Evolutionary conservation across 2,797 vertebrate species (phyloP), one percentile per base, ranked within the genome.

Genomic region (Gorsachius magnificus): DNA sequence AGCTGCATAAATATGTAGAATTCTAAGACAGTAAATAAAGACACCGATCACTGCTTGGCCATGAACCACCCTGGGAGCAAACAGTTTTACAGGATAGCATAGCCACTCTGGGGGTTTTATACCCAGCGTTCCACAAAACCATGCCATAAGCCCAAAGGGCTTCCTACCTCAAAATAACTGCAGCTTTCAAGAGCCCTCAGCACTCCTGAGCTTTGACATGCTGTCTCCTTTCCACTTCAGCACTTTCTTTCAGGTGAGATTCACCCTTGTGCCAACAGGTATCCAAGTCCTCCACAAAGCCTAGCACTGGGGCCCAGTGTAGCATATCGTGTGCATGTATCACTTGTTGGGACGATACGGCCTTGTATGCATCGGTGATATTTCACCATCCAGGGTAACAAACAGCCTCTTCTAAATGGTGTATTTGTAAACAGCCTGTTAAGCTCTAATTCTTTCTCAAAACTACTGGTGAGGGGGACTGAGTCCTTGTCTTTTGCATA

Each of bases 1-100:
- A 58, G 96, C 93, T 95, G 91, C 93, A 65, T 94, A 98, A 97
- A 97, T 93, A 64, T 95, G 96, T 57, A 97, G 97, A 90, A 98
- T 98, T 97, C 95, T 97, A 96, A 97, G 93, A 97, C 72, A 95
- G 89, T 6, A 97, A 94, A 95, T 83, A 96, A 76, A 91, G 81
- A 90, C 84, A 95, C 29, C 4, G 7, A 78, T 96, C 92, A 93
- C 91, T 85, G 78, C 54, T 74, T 36, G 74, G 71, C 89, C 91
- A 29, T 2, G 24, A 25, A 38, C 7, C 53, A 11, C 68, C 29
- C 63, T 13, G 43, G 72, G 15, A 68, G 64, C 72, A 89, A 88
- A 80, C 7, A 86, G 13, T 51, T 93, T 38, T 48, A 74, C 26
- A 41, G 80, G 63, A 38, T 3, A 58, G 56, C 43, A 11, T 12